Evolutionary conservation across 2,888 invertebrate species (phyloP).

Genomic region (Eremobia ochroleuca): DNA sequence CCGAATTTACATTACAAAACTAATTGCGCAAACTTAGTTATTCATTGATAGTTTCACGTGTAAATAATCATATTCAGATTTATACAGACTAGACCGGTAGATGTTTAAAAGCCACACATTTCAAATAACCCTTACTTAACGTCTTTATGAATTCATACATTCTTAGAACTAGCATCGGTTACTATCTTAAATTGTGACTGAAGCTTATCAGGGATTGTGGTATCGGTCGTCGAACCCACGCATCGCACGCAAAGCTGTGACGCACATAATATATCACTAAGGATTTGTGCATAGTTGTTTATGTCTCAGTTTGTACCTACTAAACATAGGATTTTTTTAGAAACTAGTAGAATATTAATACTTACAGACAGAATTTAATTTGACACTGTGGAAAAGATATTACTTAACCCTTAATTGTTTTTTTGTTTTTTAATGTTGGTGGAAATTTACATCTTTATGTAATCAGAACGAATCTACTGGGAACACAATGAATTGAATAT

Average conservation of each 20-base stretch:
- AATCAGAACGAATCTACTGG: no score
- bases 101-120: neutral
- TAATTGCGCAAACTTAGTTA: neutral
- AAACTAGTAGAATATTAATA: neutral
- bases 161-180: conserved; percentile 15
- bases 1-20: neutral
- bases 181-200: conserved; percentile 59
- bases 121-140: neutral
- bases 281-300: conserved; percentile 35
- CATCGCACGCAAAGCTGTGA: conserved; percentile 55
- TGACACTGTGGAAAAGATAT: neutral
- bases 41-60: neutral
- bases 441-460: no score
- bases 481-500: no score
- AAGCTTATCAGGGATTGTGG: conserved; percentile 69
- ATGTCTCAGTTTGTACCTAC: neutral
- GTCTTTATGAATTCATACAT: neutral
- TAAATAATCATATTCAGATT: neutral
- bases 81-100: neutral
- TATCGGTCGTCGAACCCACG: conserved; percentile 81
- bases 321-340: neutral
- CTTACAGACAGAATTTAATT: neutral
- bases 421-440: no score
- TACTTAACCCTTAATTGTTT: no score
- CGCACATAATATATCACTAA: conserved; percentile 44